A percentile compares a stretch with the other conserved stretches of the same genome.
These are phyloP conservation scores for Gobiocypris rarus DNA, from an alignment of 2,113 vertebrate species.

Conservation along the genomic window DNA sequence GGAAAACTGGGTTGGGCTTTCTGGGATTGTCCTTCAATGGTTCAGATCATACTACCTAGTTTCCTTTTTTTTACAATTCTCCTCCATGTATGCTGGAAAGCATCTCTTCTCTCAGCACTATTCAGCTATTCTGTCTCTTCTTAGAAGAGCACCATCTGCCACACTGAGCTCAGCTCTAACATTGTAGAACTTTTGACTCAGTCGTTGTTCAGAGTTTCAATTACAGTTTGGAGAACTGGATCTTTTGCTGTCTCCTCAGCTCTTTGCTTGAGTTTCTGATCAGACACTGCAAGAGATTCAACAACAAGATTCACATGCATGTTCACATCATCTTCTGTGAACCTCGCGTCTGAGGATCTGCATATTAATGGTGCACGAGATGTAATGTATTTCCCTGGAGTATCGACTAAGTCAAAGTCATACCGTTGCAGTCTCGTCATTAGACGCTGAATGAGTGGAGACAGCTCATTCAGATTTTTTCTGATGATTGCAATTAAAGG, in stretches of 20 bases:
- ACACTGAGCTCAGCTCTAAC: constrained; percentile 21
- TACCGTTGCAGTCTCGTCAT: constrained; percentile 44
- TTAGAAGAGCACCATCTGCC: neutral
- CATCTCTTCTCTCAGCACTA: constrained; percentile 13
- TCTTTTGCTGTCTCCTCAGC: constrained; percentile 15
- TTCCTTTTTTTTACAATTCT: too few species aligned
- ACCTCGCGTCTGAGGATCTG: neutral
- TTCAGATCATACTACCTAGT: too few species aligned
- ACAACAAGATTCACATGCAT: constrained; percentile 20
- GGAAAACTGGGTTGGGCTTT: too few species aligned
- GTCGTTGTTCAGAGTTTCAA: constrained; percentile 27
- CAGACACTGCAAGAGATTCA: constrained; percentile 35
- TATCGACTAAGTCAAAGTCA: constrained; percentile 43
- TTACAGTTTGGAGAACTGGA: constrained; percentile 16
- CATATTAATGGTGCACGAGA: neutral
- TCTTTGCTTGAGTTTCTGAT: constrained; percentile 39
- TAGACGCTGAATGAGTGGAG: constrained; percentile 38
- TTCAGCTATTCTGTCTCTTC: neutral
- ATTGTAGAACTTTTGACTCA: constrained; percentile 36
- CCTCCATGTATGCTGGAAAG: constrained; percentile 39
- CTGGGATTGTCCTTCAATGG: too few species aligned
- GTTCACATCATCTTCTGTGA: constrained; percentile 13
- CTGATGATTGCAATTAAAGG: constrained; percentile 49
- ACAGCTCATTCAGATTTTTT: constrained; percentile 50
- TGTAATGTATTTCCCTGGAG: constrained; percentile 41